Base-by-base conservation (phyloP, 2,113 vertebrate species). In the Cisticola juncidis region DNA sequence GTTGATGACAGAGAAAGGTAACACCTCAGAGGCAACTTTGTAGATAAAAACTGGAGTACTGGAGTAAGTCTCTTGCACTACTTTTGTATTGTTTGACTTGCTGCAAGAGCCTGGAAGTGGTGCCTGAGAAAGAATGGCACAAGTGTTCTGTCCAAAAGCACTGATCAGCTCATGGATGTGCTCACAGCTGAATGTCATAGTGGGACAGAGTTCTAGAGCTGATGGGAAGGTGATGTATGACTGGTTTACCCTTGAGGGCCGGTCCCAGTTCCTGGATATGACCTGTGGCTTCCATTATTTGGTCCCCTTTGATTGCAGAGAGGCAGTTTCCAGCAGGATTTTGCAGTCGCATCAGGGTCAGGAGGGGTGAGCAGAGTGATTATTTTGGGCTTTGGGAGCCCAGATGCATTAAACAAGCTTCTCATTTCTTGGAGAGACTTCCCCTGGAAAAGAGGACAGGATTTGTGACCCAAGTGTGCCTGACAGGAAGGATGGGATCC, bases 341-440 rank as follows among this genome's bases (percentile, higher is more conserved):
- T 81, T 88, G 40, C 53, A 69, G 69, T 79, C 71, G 69, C 15
- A 24, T 60, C 68, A 85, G 64, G 56, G 65, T 94, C 85, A 65
- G 71, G 42, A 94, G 40, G 73, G 54, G 14, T 62, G 38, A 89
- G 29, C 60, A 58, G 40, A 71, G 70, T 62, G 74, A 91, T 92
- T 87, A 57, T 81, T 14, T 0, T 19, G 17, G 60, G 26, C 29
- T 86, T 79, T 86, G 36, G 50, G 54, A 94, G 74, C 69, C 80
- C 79, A 90, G 66, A 92, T 77, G 36, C 33, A 50, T 92, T 95
- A 86, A 87, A 48, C 66, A 94, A 88, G 45, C 86, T 76, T 72
- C 33, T 97, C 9, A 69, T 92, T 95, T 94, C 70, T 94, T 94
- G 53, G 87, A 88, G 64, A 79, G 78, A 48, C 22, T 64, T 93